phyloP scores from a whole-genome alignment of 2,113 vertebrate species.

The Semnopithecus entellus region DNA sequence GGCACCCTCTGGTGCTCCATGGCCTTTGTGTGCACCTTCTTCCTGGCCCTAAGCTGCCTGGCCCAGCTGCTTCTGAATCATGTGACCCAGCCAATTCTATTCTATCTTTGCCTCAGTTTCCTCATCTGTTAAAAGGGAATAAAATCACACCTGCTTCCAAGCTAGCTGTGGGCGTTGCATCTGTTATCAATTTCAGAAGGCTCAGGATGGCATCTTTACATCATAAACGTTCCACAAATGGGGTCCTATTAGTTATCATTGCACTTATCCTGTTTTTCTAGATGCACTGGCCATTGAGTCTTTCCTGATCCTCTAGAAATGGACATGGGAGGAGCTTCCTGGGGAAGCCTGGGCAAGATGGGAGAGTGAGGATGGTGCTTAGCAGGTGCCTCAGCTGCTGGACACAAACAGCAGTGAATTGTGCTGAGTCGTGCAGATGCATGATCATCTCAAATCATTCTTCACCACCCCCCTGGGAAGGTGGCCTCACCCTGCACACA shows the following conservation, averaged over 20 bases:
- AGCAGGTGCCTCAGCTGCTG: background rate
- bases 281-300: background rate
- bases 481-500: background rate
- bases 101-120: background rate
- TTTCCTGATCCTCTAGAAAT: background rate
- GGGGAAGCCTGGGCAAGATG: background rate
- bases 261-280: background rate
- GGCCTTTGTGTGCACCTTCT: too few relatives aligned
- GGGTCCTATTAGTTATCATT: fast-evolving
- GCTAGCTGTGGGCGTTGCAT: background rate
- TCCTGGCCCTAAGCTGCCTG: background rate
- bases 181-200: background rate
- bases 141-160: background rate
- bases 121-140: background rate
- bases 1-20: background rate
- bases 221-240: fast-evolving
- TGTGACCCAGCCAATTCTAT: background rate
- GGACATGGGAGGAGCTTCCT: background rate
- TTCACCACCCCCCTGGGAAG: background rate
- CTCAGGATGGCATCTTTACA: fast-evolving
- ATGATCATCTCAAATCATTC: background rate
- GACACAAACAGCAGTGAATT: fast-evolving
- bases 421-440: fast-evolving
- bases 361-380: background rate
- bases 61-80: background rate